A percentile compares a stretch with the other conserved stretches of the same genome.
Evolutionary conservation across 1,140 invertebrate species (phyloP).

Genomic region (Chrysopa pallens): DNA sequence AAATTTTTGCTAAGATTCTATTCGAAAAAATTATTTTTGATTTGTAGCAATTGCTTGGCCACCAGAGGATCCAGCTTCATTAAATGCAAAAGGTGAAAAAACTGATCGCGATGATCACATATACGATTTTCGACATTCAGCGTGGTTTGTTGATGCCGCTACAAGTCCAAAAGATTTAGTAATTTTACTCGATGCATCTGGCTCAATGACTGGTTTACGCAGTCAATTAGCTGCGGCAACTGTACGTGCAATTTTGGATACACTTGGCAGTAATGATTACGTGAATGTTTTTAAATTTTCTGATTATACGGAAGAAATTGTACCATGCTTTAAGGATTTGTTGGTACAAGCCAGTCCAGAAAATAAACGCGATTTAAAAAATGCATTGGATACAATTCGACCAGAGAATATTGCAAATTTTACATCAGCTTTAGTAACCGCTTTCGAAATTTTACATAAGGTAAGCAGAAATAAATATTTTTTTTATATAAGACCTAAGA

Average conservation of each 20-base stretch:
- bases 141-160: slow-evolving; percentile 91
- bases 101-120: slow-evolving; percentile 43
- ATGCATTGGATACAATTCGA: slow-evolving; percentile 43
- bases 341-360: slow-evolving; percentile 76
- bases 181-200: slow-evolving; percentile 79
- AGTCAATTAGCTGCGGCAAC: slow-evolving; percentile 73
- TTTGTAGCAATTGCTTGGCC: slow-evolving; percentile 51
- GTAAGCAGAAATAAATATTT: slow-evolving; percentile 30
- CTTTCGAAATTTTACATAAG: slow-evolving; percentile 81
- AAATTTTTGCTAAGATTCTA: neutral
- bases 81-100: slow-evolving; percentile 18
- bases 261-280: slow-evolving; percentile 89
- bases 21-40: neutral
- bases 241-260: slow-evolving; percentile 75
- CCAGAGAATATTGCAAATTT: slow-evolving; percentile 79
- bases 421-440: slow-evolving; percentile 71
- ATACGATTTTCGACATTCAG: slow-evolving; percentile 71
- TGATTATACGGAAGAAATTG: slow-evolving; percentile 52
- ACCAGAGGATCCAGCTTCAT: slow-evolving; percentile 32
- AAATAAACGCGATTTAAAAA: slow-evolving; percentile 70
- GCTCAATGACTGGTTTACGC: slow-evolving; percentile 73
- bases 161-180: slow-evolving; percentile 93
- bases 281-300: slow-evolving; percentile 84
- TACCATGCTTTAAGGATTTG: slow-evolving; percentile 73
- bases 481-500: no score